phyloP scores from a whole-genome alignment of 2,888 invertebrate genomes.

The Hermodice carunculata region DNA sequence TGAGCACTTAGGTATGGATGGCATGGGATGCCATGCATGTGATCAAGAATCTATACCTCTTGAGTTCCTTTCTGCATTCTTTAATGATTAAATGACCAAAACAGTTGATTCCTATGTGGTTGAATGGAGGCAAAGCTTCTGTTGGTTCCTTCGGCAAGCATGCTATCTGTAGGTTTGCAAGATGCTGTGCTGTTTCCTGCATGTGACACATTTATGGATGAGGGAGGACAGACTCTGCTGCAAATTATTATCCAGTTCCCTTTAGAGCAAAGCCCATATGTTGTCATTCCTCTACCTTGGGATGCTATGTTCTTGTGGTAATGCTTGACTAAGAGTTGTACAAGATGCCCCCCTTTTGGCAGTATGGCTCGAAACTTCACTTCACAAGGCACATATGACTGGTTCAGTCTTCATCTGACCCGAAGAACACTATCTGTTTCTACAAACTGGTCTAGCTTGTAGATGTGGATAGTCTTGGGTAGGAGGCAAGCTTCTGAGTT shows the following conservation, averaged over 20 bases:
- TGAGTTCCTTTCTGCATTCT: neutral
- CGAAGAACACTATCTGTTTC: constrained; percentile 33
- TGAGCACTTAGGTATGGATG: constrained; percentile 43
- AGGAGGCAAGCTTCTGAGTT: neutral
- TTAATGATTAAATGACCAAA: constrained; percentile 21
- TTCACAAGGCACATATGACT: constrained; percentile 10
- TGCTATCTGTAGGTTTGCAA: constrained; percentile 30
- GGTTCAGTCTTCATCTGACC: constrained; percentile 41
- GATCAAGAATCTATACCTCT: constrained; percentile 13
- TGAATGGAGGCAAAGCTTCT: constrained; percentile 21
- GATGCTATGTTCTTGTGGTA: constrained; percentile 6
- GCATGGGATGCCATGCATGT: constrained; percentile 37
- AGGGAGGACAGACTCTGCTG: neutral
- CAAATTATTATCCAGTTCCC: constrained; percentile 11
- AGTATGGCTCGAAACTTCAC: constrained; percentile 40
- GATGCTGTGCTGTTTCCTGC: constrained; percentile 9
- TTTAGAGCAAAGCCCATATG: constrained; percentile 9
- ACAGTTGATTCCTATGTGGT: constrained; percentile 5
- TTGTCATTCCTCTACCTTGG: constrained; percentile 18
- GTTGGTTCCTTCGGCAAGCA: constrained; percentile 16
- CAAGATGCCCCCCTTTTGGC: constrained; percentile 36
- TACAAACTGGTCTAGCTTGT: constrained; percentile 35
- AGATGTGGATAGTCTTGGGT: constrained; percentile 2
- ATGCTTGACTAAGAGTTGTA: constrained; percentile 13
- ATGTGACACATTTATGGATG: constrained; percentile 16